These are phyloP conservation scores for Anticlea derivata DNA, from an alignment of 2,888 invertebrate genomes.

Conservation along the genomic window DNA sequence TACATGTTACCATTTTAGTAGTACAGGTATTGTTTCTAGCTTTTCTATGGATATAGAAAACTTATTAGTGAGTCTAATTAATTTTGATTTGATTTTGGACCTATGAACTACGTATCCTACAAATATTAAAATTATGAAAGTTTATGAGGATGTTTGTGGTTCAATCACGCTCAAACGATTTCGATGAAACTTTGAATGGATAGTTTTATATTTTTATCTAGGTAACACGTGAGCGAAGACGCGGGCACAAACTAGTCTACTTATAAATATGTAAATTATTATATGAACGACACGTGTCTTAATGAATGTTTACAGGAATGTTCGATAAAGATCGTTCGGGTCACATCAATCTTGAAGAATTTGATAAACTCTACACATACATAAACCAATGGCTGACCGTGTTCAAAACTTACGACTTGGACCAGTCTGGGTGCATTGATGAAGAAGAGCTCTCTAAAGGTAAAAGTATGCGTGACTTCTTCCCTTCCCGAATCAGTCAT, in stretches of 20 bases:
- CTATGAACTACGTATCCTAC: no score
- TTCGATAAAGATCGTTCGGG: constrained; percentile 93
- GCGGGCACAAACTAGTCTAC: no score
- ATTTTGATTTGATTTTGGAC: no score
- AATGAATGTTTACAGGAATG: constrained; percentile 88
- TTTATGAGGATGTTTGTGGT: no score
- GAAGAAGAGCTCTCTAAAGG: constrained; percentile 90
- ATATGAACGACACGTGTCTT: constrained; percentile 4
- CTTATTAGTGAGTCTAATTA: no score
- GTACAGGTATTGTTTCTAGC: no score
- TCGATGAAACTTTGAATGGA: no score
- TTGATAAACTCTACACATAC: constrained; percentile 93
- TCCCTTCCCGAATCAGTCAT: background rate
- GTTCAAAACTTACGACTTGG: constrained; percentile 93
- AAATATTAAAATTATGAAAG: no score
- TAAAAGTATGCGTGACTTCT: constrained; percentile 46
- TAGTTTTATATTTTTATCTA: background rate
- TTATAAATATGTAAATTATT: background rate
- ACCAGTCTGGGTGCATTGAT: constrained; percentile 93
- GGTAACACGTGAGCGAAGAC: no score
- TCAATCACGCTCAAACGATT: no score
- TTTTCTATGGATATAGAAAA: no score
- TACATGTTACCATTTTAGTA: no score
- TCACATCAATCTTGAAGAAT: constrained; percentile 92
- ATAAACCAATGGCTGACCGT: constrained; percentile 95